A percentile compares a stretch with the other conserved stretches of the same genome.
phyloP scores from a whole-genome alignment of 2,113 vertebrate genomes.

The Pithys albifrons region DNA sequence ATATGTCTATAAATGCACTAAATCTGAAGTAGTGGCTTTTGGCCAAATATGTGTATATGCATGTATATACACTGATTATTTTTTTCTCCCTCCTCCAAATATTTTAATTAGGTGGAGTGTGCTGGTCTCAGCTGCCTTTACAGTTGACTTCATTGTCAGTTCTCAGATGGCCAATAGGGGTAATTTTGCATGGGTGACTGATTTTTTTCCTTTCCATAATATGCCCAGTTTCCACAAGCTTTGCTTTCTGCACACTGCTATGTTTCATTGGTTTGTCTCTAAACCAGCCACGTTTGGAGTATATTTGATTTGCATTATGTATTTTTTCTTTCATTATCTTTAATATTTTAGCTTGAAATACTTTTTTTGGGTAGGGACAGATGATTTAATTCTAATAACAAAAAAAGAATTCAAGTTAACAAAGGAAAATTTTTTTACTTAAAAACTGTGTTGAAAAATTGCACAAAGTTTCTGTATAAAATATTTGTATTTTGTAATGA shows the following conservation, averaged over 20 bases:
- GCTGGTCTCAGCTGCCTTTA: conserved; percentile 63
- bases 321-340: not conserved
- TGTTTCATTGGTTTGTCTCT: not conserved
- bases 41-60: not conserved
- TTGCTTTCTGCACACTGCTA: not conserved
- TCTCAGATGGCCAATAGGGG: conserved; percentile 56
- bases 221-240: not conserved
- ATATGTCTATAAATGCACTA: not conserved
- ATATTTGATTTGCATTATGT: not conserved
- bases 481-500: not conserved
- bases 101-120: conserved; percentile 24
- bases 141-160: conserved; percentile 48
- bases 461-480: not conserved
- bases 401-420: not conserved
- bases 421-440: not conserved
- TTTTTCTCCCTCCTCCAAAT: not conserved
- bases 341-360: not conserved
- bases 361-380: not conserved
- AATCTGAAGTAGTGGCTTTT: not conserved
- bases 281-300: not conserved
- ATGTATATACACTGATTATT: not conserved
- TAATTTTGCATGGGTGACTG: conserved; percentile 38
- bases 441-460: not conserved
- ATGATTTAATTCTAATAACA: not conserved
- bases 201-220: conserved; percentile 24